phyloP scores from a whole-genome alignment of 2,113 vertebrate species.

The Phaethornis superciliosus region DNA sequence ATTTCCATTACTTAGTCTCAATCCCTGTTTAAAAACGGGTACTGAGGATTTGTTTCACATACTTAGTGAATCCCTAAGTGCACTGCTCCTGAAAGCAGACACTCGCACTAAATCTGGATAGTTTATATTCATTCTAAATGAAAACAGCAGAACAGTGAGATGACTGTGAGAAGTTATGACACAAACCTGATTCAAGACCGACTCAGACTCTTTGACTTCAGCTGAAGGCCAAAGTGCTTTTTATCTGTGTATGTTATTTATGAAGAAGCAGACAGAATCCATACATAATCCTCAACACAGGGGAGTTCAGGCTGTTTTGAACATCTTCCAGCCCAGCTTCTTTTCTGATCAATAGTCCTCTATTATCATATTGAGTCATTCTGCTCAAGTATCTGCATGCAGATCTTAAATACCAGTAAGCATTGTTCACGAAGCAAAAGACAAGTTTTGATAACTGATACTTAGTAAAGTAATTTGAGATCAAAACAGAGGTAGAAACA shows the following conservation, averaged over 20 bases:
- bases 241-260: constrained; percentile 61
- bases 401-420: neutral
- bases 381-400: accelerated
- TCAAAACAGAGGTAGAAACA: neutral
- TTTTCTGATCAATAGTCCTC: neutral
- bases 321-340: neutral
- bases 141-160: constrained; percentile 30
- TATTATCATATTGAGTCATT: neutral
- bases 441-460: neutral
- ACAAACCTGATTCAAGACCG: constrained; percentile 57
- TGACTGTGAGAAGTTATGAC: constrained; percentile 32
- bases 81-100: constrained; percentile 6
- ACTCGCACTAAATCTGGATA: neutral
- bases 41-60: constrained; percentile 23
- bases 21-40: neutral
- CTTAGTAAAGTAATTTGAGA: neutral
- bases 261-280: constrained; percentile 60
- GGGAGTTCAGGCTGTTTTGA: constrained; percentile 30
- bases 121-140: constrained; percentile 4
- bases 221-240: constrained; percentile 48
- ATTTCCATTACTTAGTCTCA: constrained; percentile 37
- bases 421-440: neutral
- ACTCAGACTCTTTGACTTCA: constrained; percentile 44
- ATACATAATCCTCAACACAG: constrained; percentile 13
- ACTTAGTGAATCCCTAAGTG: constrained; percentile 28